These are phyloP conservation scores for Thamnophis sirtalis DNA, from an alignment of 2,113 vertebrate species.

Conservation along the genomic window DNA sequence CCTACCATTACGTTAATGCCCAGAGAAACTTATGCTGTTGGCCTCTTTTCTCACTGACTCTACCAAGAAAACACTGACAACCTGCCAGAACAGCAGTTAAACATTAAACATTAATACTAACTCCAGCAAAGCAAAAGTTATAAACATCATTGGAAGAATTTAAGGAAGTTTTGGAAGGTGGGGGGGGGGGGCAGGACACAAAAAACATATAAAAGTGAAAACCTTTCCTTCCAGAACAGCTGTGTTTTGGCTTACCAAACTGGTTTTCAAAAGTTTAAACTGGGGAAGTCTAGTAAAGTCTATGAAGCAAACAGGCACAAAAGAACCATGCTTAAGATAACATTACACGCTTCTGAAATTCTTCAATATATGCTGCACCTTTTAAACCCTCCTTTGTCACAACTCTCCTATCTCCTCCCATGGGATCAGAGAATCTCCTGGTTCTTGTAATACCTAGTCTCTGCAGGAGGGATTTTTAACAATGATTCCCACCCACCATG, in stretches of 20 bases:
- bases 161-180: not conserved
- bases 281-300: not conserved
- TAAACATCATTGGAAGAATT: not conserved
- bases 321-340: not conserved
- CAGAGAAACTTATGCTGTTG: not conserved
- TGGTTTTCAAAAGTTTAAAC: not conserved
- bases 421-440: not conserved
- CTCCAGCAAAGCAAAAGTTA: conserved; percentile 14
- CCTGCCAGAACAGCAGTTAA: conserved; percentile 23
- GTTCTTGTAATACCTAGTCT: too few species aligned
- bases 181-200: not conserved
- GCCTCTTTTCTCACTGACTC: not conserved
- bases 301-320: not conserved
- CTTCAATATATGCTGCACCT: not conserved
- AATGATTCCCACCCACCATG: not conserved
- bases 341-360: not conserved
- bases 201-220: not conserved
- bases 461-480: not conserved
- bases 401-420: not conserved
- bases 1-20: conserved; percentile 12
- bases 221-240: not conserved
- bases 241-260: not conserved
- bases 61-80: conserved; percentile 9
- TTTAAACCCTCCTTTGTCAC: not conserved
- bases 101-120: conserved; percentile 23